Conservation (phyloP, 2,888 invertebrate genomes). For the Cryptocheilus praepositus region DNA sequence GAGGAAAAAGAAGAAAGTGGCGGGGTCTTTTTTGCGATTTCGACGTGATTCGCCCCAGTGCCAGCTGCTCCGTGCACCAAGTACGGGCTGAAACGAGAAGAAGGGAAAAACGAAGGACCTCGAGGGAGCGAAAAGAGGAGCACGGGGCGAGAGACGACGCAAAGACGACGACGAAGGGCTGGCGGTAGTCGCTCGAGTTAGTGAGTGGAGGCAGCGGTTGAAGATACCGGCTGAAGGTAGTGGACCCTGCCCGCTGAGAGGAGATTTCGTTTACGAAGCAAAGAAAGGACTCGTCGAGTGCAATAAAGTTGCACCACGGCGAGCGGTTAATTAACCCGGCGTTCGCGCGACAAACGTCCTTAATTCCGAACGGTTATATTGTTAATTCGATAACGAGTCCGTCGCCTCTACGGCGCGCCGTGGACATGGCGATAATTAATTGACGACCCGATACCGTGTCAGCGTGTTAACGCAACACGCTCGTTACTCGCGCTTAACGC, state of each 20-base stretch:
- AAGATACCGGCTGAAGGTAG: constrained; percentile 11
- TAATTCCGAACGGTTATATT: constrained; percentile 17
- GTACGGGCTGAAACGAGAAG: constrained; percentile 12
- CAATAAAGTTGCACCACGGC: constrained; percentile 7
- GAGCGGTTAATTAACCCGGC: constrained; percentile 4
- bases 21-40: constrained; percentile 28
- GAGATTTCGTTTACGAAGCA: constrained; percentile 5
- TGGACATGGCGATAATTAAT: constrained; percentile 32
- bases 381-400: constrained; percentile 29
- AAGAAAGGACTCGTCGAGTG: constrained; percentile 3
- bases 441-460: constrained; percentile 17
- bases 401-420: background rate
- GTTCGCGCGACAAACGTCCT: constrained; percentile 1
- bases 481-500: constrained; percentile 17
- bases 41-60: constrained; percentile 23
- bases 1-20: background rate
- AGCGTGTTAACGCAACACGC: constrained; percentile 6
- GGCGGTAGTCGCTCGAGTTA: background rate
- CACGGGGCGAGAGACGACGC: constrained; percentile 4
- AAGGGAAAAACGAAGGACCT: background rate
- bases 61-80: constrained; percentile 28
- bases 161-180: background rate
- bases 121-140: background rate
- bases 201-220: too few relatives aligned
- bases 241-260: background rate